Base-by-base conservation (phyloP, 2,888 invertebrate genomes). In the Choristoneura rosaceana region DNA sequence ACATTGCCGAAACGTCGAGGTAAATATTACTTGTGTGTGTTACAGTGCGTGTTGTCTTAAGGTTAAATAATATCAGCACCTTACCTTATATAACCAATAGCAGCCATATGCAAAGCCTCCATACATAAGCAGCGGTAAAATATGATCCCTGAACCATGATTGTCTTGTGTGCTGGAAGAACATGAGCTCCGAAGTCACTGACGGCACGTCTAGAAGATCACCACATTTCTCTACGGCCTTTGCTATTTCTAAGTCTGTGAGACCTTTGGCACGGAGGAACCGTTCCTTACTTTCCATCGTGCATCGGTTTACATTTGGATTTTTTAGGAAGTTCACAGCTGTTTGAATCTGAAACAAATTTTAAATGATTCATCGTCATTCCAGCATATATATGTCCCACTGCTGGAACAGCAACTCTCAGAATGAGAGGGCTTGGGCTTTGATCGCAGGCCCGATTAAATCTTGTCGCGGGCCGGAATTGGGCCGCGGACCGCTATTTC, bases 251-350 rank as follows among this genome's bases (percentile, higher is more conserved):
- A 95, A 91, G 64, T 97, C 96, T 0, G 96, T 96, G 0, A 98
- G 91, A 61, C 98, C 98, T 89, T 98, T 97, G 82, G 95, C 95
- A 77, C 96, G 95, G 2, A 98, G 94, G 88, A 98, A 98, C 76
- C 96, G 95, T 85, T 97, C 96, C 82, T 97, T 98, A 86, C 97
- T 97, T 71, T 96, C 95, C 69, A 97, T 84, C 0, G 98, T 96
- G 80, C 97, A 97, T 77, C 95, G 94, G 67, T 96, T 95, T 2
- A 98, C 97, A 87, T 96, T 97, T n/a, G 97, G 96, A 91, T 98
- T 98, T 87, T 96, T 96, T 67, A 98, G 92, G 92, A 98, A 98
- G 83, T 97, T 97, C 3, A 98, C 95, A 5, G 98, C 98, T 14
- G 98, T 98, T 79, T 96, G 95, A 75, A 98, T 96, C 98, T 98